Conservation (phyloP, 2,888 invertebrate genomes). For the Cremastinae sp. region DNA sequence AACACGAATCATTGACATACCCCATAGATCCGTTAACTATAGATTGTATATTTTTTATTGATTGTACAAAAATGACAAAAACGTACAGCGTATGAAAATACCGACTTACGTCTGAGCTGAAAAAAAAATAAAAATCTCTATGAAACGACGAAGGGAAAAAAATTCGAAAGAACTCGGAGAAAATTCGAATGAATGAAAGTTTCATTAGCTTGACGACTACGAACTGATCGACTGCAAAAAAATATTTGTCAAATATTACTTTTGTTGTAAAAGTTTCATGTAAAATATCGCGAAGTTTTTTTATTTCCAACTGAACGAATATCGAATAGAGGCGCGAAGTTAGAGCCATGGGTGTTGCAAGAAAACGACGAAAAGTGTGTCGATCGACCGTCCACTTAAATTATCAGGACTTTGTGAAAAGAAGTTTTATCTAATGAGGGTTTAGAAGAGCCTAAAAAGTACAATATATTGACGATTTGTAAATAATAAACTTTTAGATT, state of each 20-base stretch:
- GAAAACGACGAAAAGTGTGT: slow-evolving; percentile 39
- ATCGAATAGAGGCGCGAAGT: slow-evolving; percentile 39
- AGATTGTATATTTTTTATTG: slow-evolving; percentile 59
- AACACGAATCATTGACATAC: slow-evolving; percentile 40
- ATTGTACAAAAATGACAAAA: slow-evolving; percentile 38
- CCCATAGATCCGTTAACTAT: slow-evolving; percentile 54
- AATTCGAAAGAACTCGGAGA: slow-evolving; percentile 28
- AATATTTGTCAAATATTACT: background rate
- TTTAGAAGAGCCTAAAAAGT: slow-evolving; percentile 61
- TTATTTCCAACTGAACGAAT: slow-evolving; percentile 15
- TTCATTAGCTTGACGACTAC: too few species aligned
- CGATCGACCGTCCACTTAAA: slow-evolving; percentile 62
- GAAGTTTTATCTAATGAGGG: slow-evolving; percentile 56
- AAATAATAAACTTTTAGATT: slow-evolving; percentile 61
- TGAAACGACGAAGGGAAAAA: slow-evolving; percentile 33
- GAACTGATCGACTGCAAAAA: slow-evolving; percentile 22
- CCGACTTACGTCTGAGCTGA: slow-evolving; percentile 38
- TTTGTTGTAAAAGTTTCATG: slow-evolving; percentile 3
- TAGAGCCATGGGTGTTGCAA: slow-evolving; percentile 8
- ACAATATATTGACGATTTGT: slow-evolving; percentile 63
- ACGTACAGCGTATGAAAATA: slow-evolving; percentile 9
- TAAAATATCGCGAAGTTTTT: slow-evolving; percentile 14
- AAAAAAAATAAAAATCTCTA: slow-evolving; percentile 32
- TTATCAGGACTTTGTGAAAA: slow-evolving; percentile 59
- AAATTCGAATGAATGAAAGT: too few species aligned